Evolutionary conservation across 1,140 invertebrate genomes (phyloP), one percentile per base, ranked within the genome.

Genomic region (Drosophila funebris): DNA sequence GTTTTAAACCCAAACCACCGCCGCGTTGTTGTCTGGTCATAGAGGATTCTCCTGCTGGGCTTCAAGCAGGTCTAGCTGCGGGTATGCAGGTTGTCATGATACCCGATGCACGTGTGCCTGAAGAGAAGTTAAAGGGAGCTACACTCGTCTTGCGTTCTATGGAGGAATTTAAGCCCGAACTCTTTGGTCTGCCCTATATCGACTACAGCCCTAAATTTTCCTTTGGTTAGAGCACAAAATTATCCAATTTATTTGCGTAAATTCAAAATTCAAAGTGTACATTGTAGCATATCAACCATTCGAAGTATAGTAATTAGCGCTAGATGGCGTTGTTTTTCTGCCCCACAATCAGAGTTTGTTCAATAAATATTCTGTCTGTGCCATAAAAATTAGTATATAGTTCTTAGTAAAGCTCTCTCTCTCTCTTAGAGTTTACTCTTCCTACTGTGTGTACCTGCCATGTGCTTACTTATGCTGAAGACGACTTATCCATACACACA

Each of bases 1-100:
- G 97, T 72, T 99, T 99, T 90, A 90, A 93, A 0, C 94, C 96
- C 63, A 94, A 93, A 43, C 96, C 96, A 9, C 85, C 94, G 50
- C 94, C 95, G 8, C 93, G 93, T 24, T 94, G 95, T 94, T 97
- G 97, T 81, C 92, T 99, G 37, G 97, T 98, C 0, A 97, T 99
- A 91, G 98, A 99, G 93, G 97, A 99, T 92, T 96, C 97, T 0
- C 95, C 96, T 0, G 97, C 98, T 92, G 98, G 98, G 6, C 96
- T 98, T 1, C 92, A 94, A 71, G 96, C 96, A n/a, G 97, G 94
- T 0, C 69, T 95, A 14, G 93, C 93, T 29, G 98, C 98, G 4
- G 96, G 96, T 9, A 98, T 98, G 97, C 97, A 97, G 92, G 95
- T 95, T 3, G 95, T 98, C 0, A 97, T 97, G 96, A 95, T 98